A percentile compares a stretch with the other conserved stretches of the same genome.
phyloP scores from a whole-genome alignment of 2,113 vertebrate genomes.

The Burhinus bistriatus region DNA sequence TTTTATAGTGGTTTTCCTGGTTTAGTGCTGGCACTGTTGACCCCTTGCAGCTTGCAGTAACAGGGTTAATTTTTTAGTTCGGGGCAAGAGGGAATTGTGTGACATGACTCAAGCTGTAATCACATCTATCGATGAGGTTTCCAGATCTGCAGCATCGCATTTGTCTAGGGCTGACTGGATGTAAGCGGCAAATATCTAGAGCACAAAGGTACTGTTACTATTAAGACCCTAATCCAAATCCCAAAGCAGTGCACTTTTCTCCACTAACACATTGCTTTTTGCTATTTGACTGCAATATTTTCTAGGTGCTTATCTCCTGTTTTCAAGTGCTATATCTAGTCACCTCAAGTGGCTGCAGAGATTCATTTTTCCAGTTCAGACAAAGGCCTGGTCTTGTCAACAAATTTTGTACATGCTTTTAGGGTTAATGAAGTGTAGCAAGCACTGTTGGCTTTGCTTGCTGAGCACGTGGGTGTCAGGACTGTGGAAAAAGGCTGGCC shows the following conservation, averaged over 20 bases:
- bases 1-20: neutral
- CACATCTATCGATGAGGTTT: neutral
- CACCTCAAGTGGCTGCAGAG: neutral
- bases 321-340: neutral
- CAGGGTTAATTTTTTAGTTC: slow-evolving; percentile 20
- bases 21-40: neutral
- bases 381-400: neutral
- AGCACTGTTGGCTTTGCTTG: neutral
- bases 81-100: neutral
- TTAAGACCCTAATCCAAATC: neutral
- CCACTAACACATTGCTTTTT: neutral
- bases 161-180: neutral
- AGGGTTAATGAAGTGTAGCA: neutral
- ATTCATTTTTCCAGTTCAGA: neutral
- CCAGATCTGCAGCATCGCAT: neutral
- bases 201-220: neutral
- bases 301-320: neutral
- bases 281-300: neutral
- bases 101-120: neutral
- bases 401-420: neutral
- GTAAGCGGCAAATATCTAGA: neutral
- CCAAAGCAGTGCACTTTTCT: neutral
- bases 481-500: neutral
- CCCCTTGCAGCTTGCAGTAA: neutral
- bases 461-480: neutral